A percentile compares a stretch with the other conserved stretches of the same genome.
phyloP scores from a whole-genome alignment of 2,113 vertebrate species.

The Hemibagrus wyckioides region DNA sequence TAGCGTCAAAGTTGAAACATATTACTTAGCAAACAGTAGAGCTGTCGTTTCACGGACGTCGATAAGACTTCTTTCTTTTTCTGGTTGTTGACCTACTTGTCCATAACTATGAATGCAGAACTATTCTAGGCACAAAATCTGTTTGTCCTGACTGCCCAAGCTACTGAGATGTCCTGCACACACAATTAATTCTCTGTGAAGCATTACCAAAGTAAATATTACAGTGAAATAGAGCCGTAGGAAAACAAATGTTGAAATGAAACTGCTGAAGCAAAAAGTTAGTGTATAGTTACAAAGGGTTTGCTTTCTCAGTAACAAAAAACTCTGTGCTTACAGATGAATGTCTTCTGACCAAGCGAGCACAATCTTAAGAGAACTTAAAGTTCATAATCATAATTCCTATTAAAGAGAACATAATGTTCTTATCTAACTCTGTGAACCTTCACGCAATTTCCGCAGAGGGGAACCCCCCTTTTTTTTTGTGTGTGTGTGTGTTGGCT shows the following conservation, averaged over 20 bases:
- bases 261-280: background rate
- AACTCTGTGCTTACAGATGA: background rate
- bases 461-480: conserved; percentile 21
- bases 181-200: conserved; percentile 7
- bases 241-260: background rate
- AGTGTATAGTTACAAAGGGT: conserved; percentile 16
- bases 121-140: background rate
- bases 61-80: background rate
- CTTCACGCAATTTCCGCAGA: background rate
- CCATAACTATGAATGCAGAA: background rate
- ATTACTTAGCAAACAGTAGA: background rate
- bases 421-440: conserved; percentile 12
- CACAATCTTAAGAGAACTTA: conserved; percentile 23
- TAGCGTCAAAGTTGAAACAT: background rate
- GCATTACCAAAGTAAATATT: conserved; percentile 4
- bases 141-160: background rate
- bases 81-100: background rate
- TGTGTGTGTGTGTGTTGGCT: background rate
- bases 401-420: conserved; percentile 49
- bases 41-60: background rate
- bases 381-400: conserved; percentile 18
- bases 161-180: background rate
- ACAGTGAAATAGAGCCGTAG: background rate
- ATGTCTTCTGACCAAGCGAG: conserved; percentile 13
- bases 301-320: background rate